Conservation (phyloP, 2,113 vertebrate species). For the Pelusios castaneus region DNA sequence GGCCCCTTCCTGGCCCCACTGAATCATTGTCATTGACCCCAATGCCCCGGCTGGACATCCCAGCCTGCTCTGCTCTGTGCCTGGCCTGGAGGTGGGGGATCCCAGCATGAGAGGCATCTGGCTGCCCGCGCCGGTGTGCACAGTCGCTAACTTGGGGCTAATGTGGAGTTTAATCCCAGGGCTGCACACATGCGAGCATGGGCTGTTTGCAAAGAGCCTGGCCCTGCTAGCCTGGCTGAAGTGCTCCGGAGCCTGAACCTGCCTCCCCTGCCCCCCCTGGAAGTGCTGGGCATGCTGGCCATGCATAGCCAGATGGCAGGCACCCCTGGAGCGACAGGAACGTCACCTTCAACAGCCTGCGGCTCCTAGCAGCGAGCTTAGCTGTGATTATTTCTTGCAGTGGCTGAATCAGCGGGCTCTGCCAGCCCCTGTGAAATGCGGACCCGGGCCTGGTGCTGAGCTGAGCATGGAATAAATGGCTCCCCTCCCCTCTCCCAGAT, state of each 20-base stretch:
- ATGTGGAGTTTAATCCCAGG: neutral
- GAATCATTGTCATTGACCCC: neutral
- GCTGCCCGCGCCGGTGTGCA: too few species aligned
- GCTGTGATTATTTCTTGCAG: neutral
- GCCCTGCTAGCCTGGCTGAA: too few species aligned
- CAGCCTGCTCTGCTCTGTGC: neutral
- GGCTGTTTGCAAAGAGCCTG: too few species aligned
- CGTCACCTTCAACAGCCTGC: neutral
- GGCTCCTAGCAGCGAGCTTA: neutral
- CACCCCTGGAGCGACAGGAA: rapidly evolving
- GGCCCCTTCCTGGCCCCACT: neutral
- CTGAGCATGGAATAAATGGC: neutral
- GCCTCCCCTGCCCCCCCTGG: too few species aligned
- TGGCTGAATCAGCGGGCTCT: neutral
- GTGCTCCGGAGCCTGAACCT: too few species aligned
- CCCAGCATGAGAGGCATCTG: neutral
- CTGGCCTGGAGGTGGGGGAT: neutral
- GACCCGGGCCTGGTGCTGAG: rapidly evolving
- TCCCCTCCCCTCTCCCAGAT: too few species aligned
- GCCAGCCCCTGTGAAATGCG: neutral
- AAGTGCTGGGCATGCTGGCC: neutral
- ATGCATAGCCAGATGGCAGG: rapidly evolving
- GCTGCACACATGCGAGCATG: neutral
- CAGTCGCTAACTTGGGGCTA: neutral
- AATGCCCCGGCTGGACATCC: neutral